Percentiles rank a stretch among this genome's conserved stretches.
Evolutionary conservation across 2,797 vertebrate species (phyloP).

Genomic region (Philypnodon macrostomus): DNA sequence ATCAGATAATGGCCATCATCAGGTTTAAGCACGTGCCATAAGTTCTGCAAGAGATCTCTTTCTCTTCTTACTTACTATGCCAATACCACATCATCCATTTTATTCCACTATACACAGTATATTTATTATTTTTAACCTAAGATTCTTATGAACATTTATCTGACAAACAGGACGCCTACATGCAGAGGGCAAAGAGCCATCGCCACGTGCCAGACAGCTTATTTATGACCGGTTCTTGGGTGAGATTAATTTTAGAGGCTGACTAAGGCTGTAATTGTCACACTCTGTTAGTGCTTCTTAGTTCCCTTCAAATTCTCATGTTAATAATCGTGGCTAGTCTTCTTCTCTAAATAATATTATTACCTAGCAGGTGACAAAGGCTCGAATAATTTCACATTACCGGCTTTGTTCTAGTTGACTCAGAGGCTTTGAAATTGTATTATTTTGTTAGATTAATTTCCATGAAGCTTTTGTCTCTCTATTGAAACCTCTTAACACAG

Average conservation of each 20-base stretch:
- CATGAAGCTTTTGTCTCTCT: no score
- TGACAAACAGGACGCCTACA: conserved; percentile 1
- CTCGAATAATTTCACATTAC: background rate
- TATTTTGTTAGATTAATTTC: background rate
- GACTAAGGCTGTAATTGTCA: conserved; percentile 59
- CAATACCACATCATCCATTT: background rate
- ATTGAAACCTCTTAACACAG: no score
- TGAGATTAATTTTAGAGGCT: conserved; percentile 60
- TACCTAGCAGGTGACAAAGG: conserved; percentile 19
- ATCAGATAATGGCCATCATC: no score
- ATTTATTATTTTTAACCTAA: conserved; percentile 20
- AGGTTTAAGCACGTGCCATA: no score
- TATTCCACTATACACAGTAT: no score
- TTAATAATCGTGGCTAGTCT: conserved; percentile 26
- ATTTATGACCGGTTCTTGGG: conserved; percentile 51
- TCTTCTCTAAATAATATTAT: conserved; percentile 36
- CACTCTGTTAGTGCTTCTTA: conserved; percentile 49
- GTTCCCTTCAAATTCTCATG: conserved; percentile 42
- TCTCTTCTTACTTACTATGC: no score
- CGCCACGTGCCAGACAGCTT: conserved; percentile 39
- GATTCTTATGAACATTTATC: conserved; percentile 8
- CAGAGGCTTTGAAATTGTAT: background rate
- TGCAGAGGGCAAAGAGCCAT: conserved; percentile 11
- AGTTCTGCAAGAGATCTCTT: no score
- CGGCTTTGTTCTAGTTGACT: conserved; percentile 47